Conservation (phyloP, 1,140 invertebrate species). For the Cryptotermes secundus region DNA sequence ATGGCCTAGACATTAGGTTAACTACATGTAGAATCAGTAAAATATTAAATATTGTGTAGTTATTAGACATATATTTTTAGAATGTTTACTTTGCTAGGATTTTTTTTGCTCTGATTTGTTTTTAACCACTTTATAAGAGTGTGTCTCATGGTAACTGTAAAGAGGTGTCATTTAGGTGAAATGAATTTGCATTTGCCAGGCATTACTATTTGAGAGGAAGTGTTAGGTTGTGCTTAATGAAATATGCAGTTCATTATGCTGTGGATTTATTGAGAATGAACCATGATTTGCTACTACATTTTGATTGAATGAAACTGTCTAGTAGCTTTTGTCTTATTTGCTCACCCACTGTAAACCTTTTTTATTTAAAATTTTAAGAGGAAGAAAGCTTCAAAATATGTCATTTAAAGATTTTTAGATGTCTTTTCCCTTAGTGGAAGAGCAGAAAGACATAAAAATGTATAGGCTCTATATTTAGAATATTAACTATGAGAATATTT, state of each 20-base stretch:
- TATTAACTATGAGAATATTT: neutral
- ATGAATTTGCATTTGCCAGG: neutral
- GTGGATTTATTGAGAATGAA: slow-evolving; percentile 18
- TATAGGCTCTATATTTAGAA: neutral
- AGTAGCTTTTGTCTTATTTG: slow-evolving; percentile 4
- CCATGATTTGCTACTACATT: slow-evolving; percentile 15
- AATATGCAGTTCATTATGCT: slow-evolving; percentile 11
- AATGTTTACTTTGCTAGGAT: slow-evolving; percentile 5
- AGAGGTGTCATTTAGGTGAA: neutral
- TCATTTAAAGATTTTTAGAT: neutral
- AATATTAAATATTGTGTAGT: neutral
- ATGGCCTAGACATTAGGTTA: neutral
- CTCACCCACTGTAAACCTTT: neutral
- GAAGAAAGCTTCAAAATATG: neutral
- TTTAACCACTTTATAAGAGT: neutral
- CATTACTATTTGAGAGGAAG: neutral
- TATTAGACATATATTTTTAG: slow-evolving; percentile 10
- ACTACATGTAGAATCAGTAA: neutral
- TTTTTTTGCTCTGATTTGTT: neutral
- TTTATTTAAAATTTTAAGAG: neutral
- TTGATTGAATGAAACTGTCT: neutral
- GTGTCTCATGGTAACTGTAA: neutral
- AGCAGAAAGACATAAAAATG: slow-evolving; percentile 9
- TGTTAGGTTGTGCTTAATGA: slow-evolving; percentile 16
- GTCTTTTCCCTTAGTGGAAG: slow-evolving; percentile 1